phyloP scores from a whole-genome alignment of 2,113 vertebrate genomes.

The Sphyrna mokarran region DNA sequence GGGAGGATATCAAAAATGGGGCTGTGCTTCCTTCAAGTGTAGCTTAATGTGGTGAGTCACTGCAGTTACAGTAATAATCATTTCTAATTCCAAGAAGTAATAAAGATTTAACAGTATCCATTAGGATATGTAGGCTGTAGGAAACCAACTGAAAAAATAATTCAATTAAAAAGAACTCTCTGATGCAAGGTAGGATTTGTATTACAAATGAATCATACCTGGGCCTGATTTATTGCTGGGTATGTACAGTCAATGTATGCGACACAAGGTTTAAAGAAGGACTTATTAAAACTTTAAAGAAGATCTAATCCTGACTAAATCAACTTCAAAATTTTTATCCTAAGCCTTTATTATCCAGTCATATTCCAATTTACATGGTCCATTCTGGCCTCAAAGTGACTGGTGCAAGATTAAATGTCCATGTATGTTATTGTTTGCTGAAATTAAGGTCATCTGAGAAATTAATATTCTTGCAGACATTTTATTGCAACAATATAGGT shows the following conservation, averaged over 20 bases:
- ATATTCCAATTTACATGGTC: background rate
- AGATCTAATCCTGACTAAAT: slow-evolving; percentile 21
- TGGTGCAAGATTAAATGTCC: background rate
- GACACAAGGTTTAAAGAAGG: slow-evolving; percentile 20
- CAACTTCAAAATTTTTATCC: background rate
- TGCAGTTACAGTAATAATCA: background rate
- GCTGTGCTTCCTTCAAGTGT: background rate
- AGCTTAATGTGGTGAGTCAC: background rate
- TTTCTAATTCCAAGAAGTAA: slow-evolving; percentile 25
- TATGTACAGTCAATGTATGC: background rate
- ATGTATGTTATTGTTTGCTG: background rate
- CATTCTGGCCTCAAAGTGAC: background rate
- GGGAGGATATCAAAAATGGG: background rate
- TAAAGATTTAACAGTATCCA: slow-evolving; percentile 18
- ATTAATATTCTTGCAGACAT: background rate
- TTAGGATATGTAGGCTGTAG: background rate
- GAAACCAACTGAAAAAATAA: slow-evolving; percentile 15
- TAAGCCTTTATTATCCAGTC: background rate
- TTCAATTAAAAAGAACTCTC: background rate
- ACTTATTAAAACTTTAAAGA: slow-evolving; percentile 23
- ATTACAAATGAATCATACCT: slow-evolving; percentile 12
- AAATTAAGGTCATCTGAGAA: background rate
- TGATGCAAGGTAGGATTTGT: background rate
- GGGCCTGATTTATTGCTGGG: background rate
- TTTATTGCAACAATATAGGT: background rate